Base-by-base conservation (phyloP, 2,113 vertebrate species). In the Trogon melanurus region DNA sequence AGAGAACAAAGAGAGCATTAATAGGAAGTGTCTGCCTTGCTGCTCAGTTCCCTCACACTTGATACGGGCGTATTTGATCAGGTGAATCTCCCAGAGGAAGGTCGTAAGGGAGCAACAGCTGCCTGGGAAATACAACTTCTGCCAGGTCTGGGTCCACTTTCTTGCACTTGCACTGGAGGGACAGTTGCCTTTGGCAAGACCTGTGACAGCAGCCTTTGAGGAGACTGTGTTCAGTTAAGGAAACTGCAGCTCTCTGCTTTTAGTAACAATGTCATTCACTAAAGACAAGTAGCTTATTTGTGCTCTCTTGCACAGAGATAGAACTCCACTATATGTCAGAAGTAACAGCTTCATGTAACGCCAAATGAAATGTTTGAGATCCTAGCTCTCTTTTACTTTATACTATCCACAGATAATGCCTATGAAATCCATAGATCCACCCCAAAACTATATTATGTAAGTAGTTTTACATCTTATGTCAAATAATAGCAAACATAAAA, bases 171-270 rank as follows among this genome's bases (percentile, higher is more conserved):
- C 30, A 9, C 1, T 88, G 57, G n/a, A 19, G 41, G 44, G n/a
- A 13, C 17, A 27, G n/a, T 30, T 58, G 23, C 0, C 0, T 48
- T 80, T 64, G n/a, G 53, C 53, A 50, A 74, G 51, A 53, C 18
- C 19, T 45, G 45, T 23, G 32, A 11, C 16, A 57, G 5, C 64
- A 66, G 8, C 36, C 26, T 74, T 23, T 38, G 82, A 89, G 45
- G 21, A 34, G 9, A 15, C 20, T 5, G 1, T 0, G 3, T 62
- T 74, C 30, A 18, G 11, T 58, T 45, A 53, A 58, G 41, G 30
- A 53, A 45, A 20, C n/a, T 23, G 23, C 17, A 34, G 2, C 21
- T 81, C n/a, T 47, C 27, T 75, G 15, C 29, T 65, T 72, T 79
- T 41, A 47, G 9, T 41, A 54, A 58, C 51, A 26, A 2, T 56